These are phyloP conservation scores for Athripsodes cinereus DNA, from an alignment of 2,888 invertebrate species.

Conservation along the genomic window DNA sequence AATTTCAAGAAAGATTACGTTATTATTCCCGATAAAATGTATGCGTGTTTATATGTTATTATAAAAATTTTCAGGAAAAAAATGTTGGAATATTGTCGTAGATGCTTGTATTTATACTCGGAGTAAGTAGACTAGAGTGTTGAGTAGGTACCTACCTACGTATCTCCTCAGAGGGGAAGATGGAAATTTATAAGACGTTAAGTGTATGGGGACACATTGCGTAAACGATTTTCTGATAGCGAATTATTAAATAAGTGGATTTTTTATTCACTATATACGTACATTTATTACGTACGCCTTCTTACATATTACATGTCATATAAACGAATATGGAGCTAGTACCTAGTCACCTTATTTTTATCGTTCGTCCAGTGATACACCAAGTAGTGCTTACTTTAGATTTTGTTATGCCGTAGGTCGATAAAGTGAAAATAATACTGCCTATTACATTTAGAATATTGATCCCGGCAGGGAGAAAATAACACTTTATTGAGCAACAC, in stretches of 20 bases:
- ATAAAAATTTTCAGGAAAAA: not conserved
- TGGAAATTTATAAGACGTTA: constrained; percentile 2
- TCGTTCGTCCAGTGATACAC: too few relatives aligned
- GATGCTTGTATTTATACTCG: not conserved
- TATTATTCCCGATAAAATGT: not conserved
- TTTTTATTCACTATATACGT: not conserved
- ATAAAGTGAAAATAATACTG: too few relatives aligned
- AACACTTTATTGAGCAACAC: too few relatives aligned
- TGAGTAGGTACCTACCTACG: too few relatives aligned
- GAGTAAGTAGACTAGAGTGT: not conserved
- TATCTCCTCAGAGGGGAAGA: not conserved
- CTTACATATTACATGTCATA: not conserved
- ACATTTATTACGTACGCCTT: not conserved
- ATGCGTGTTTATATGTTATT: not conserved
- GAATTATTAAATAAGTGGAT: constrained; percentile 1
- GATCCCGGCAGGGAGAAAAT: too few relatives aligned
- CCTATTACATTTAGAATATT: too few relatives aligned
- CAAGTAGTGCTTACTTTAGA: too few relatives aligned
- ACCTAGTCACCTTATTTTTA: too few relatives aligned
- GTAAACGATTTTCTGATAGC: not conserved
- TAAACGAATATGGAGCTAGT: too few relatives aligned
- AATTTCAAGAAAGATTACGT: not conserved
- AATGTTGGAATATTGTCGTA: not conserved
- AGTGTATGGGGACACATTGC: not conserved
- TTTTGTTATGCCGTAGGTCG: too few relatives aligned